Base-by-base conservation (phyloP, 2,113 vertebrate species). In the Bombycilla garrulus region DNA sequence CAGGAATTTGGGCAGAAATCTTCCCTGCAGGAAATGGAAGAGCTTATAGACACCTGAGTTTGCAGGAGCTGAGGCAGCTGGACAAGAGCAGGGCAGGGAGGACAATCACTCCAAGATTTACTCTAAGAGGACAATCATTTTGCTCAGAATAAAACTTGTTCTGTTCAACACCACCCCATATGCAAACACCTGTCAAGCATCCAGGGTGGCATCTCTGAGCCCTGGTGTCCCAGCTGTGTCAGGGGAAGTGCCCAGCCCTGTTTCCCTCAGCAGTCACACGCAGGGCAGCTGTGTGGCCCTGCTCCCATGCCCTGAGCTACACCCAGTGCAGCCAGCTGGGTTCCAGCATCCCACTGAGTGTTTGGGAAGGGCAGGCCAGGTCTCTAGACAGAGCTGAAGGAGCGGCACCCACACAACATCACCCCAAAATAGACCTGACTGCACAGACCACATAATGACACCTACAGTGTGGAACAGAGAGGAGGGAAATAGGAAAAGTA, bases 171-270 rank as follows among this genome's bases (percentile, higher is more conserved):
- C 42, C 5, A 5, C 31, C 23, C 25, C 22, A 4, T 16, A 5
- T 8, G 42, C 51, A 70, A 85, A 70, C 1, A 2, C 4, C 0
- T 8, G 10, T 3, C 29, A 8, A 40, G 18, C 36, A 51, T 20
- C 35, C 33, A 38, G 21, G 1, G 1, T 5, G 5, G 56, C 31
- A 17, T 5, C 58, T 26, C 26, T 50, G 70, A 76, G 51, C 44
- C 57, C n/a, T 29, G 1, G 0, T 5, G 15, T 40, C 31, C 65
- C 81, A 57, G 31, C 2, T 11, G 3, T 1, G 15, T 21, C 5
- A 28, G 29, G 77, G 36, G 15, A 31, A 25, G 28, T 18, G 21
- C 36, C n/a, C 45, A 17, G 61, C 40, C 61, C 25, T 25, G 53
- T 8, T 3, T 15, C n/a, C 61, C 70, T 31, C 70, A 47, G 1